These are phyloP conservation scores for Lagodon rhomboides DNA, from an alignment of 2,797 vertebrate species.

Conservation along the genomic window DNA sequence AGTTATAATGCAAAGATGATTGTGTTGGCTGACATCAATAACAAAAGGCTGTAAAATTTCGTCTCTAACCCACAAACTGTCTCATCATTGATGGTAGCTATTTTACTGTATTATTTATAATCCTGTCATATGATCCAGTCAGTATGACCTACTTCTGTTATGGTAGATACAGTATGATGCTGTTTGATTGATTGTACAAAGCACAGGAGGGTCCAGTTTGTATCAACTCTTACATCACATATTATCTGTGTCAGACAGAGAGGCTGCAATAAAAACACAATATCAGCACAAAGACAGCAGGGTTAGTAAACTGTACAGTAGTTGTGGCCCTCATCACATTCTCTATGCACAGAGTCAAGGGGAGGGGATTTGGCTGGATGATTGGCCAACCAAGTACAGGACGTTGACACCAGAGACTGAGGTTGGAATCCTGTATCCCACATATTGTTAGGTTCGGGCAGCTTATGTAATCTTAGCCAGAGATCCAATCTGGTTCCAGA, in stretches of 20 bases:
- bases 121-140: constrained; percentile 43
- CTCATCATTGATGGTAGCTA: constrained; percentile 6
- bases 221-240: constrained; percentile 17
- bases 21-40: constrained; percentile 15
- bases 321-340: background rate
- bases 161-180: constrained; percentile 28
- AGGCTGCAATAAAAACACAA: background rate
- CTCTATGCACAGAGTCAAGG: background rate
- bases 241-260: constrained; percentile 17
- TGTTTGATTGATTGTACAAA: constrained; percentile 46
- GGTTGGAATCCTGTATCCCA: background rate
- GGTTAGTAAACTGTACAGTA: background rate
- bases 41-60: constrained; percentile 9
- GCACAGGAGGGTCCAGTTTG: constrained; percentile 10
- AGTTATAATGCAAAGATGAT: constrained; percentile 7
- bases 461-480: background rate
- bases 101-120: constrained; percentile 52
- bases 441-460: background rate
- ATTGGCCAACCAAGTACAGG: background rate
- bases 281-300: background rate
- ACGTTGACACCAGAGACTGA: background rate
- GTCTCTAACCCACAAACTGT: constrained; percentile 21
- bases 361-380: background rate
- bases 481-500: background rate
- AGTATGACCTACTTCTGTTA: constrained; percentile 55